These are phyloP conservation scores for Eulemur mongoz DNA, from an alignment of 2,797 vertebrate species.

Conservation along the genomic window DNA sequence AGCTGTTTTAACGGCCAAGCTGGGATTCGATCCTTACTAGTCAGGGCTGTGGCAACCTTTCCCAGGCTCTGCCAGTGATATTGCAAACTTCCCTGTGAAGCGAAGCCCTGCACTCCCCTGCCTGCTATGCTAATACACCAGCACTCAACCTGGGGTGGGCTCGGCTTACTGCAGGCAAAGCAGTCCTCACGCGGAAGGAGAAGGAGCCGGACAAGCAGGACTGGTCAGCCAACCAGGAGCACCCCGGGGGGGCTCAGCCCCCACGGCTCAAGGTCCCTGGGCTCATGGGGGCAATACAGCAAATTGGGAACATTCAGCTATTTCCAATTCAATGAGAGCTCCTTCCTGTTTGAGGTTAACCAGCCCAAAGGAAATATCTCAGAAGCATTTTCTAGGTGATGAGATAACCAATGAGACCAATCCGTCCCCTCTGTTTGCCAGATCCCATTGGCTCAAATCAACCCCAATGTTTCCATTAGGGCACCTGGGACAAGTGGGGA, in stretches of 20 bases:
- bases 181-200: background rate
- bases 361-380: constrained; percentile 50
- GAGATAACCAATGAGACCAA: background rate
- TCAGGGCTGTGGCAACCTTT: background rate
- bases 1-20: constrained; percentile 55
- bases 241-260: rapidly evolving
- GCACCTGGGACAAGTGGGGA: background rate
- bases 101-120: background rate
- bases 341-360: background rate
- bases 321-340: background rate
- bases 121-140: background rate
- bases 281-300: background rate
- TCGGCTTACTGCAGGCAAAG: background rate
- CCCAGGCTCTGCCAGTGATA: constrained; percentile 6
- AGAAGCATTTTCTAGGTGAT: constrained; percentile 31
- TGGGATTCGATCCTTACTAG: constrained; percentile 56
- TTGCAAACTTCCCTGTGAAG: background rate
- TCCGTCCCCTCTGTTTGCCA: background rate
- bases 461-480: background rate
- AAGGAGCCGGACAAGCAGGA: background rate
- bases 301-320: background rate
- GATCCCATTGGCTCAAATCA: background rate
- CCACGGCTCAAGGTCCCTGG: background rate
- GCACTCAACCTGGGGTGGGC: background rate
- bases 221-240: background rate